Evolutionary conservation across 1,140 invertebrate genomes (phyloP).

Genomic region (Drosophila lacteicornis): DNA sequence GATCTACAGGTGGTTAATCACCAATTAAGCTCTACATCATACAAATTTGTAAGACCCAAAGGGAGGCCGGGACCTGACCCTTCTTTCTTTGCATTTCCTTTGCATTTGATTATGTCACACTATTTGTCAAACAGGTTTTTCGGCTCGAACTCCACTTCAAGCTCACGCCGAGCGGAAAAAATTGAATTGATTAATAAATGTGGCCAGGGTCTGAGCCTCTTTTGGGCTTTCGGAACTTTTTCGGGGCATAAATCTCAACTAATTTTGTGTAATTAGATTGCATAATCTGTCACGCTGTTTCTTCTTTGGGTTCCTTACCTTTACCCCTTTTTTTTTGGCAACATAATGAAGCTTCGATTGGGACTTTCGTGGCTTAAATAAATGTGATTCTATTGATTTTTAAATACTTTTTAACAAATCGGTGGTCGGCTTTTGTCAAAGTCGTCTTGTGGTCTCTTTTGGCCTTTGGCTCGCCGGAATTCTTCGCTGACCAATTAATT

Average conservation of each 20-base stretch:
- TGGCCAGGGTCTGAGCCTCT: slow-evolving; percentile 32
- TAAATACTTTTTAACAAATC: slow-evolving; percentile 50
- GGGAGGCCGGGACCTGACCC: slow-evolving; percentile 18
- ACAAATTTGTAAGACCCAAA: slow-evolving; percentile 74
- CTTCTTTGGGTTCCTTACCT: slow-evolving; percentile 46
- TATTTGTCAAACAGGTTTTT: slow-evolving; percentile 73
- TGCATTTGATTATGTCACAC: slow-evolving; percentile 67
- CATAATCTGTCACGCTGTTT: slow-evolving; percentile 79
- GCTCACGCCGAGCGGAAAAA: slow-evolving; percentile 68
- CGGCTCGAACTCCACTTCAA: slow-evolving; percentile 1
- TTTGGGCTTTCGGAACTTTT: slow-evolving; percentile 33
- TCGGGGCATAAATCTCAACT: slow-evolving; percentile 76
- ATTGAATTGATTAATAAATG: slow-evolving; percentile 79
- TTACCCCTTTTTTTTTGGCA: slow-evolving; percentile 43
- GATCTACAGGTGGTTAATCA: slow-evolving; percentile 83
- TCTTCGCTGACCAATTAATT: slow-evolving; percentile 59
- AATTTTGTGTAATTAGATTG: slow-evolving; percentile 83
- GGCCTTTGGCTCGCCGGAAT: slow-evolving; percentile 25
- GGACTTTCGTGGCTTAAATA: slow-evolving; percentile 61
- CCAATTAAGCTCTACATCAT: slow-evolving; percentile 83
- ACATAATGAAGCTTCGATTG: slow-evolving; percentile 62
- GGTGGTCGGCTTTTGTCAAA: slow-evolving; percentile 59
- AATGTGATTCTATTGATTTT: slow-evolving; percentile 74
- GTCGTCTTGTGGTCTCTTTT: slow-evolving; percentile 43
- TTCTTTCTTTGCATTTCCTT: slow-evolving; percentile 39